Evolutionary conservation across 1,140 invertebrate species (phyloP), one percentile per base, ranked within the genome.

Genomic region (Sipha flava): DNA sequence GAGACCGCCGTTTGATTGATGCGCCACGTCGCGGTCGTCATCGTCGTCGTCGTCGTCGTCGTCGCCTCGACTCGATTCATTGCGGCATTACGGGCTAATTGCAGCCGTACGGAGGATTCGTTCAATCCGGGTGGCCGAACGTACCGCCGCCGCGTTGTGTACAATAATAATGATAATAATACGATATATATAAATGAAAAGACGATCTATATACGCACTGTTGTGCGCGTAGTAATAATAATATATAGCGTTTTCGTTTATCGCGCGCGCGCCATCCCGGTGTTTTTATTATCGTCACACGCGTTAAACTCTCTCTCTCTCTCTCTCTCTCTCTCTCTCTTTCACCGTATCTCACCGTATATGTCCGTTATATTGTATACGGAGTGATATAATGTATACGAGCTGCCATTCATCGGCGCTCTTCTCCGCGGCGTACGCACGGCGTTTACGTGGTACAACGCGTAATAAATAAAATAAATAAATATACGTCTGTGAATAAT

Each of bases 41-140:
- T n/a, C n/a, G n/a, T n/a, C n/a, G n/a, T n/a, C n/a, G n/a, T n/a
- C n/a, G n/a, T n/a, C n/a, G n/a, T n/a, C n/a, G n/a, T n/a, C n/a
- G n/a, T n/a, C n/a, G n/a, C n/a, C n/a, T n/a, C n/a, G n/a, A n/a
- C n/a, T n/a, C n/a, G n/a, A n/a, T n/a, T n/a, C n/a, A n/a, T n/a
- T 9, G 49, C 21, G 34, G 37, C 43, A 43, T 43, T 66, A 43
- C 64, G 64, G n/a, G 73, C 59, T 77, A 77, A 77, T 77, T 77
- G 73, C 49, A 77, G 73, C 49, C 26, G 72, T 75, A 6, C 52
- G 6, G 52, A 9, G 5, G n/a, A 6, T 21, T 3, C 64, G 23
- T 21, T 54, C 43, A 29, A 52, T 77, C 73, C 73, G 73, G 73
- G 73, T 77, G 73, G 73, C 73, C 73, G 52, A 66, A 66, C 26